These are phyloP conservation scores for Polyergus mexicanus DNA, from an alignment of 1,140 invertebrate species.

Conservation along the genomic window DNA sequence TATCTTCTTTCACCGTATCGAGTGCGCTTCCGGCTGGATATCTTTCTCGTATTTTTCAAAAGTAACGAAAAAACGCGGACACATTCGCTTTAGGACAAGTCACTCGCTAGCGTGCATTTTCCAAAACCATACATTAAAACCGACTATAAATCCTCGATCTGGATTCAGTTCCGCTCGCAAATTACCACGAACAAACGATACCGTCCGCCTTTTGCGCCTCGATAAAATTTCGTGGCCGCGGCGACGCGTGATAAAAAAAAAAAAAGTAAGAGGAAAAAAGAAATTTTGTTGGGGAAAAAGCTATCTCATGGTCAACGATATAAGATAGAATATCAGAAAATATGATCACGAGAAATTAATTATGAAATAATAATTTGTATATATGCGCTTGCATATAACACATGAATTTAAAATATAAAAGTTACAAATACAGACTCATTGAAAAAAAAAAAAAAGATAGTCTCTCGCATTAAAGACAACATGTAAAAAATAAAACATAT, in stretches of 20 bases:
- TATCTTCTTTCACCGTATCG: slow-evolving; percentile 24
- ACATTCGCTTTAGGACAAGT: slow-evolving; percentile 50
- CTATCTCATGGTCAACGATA: neutral
- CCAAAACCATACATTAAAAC: slow-evolving; percentile 60
- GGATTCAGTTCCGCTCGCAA: slow-evolving; percentile 57
- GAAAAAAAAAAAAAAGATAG: neutral
- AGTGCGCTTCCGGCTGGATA: neutral
- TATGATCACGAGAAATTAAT: neutral
- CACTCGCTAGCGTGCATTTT: slow-evolving; percentile 57
- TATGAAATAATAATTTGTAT: neutral
- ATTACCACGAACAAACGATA: slow-evolving; percentile 57
- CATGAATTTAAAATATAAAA: neutral
- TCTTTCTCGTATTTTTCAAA: slow-evolving; percentile 54
- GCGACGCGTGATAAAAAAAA: slow-evolving; percentile 41
- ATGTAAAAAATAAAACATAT: neutral
- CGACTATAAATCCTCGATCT: slow-evolving; percentile 52
- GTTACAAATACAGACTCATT: neutral
- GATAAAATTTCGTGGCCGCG: slow-evolving; percentile 52
- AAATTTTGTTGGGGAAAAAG: slow-evolving; percentile 27
- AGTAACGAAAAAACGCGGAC: slow-evolving; percentile 40
- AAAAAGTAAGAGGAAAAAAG: neutral
- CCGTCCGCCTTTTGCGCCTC: slow-evolving; percentile 29
- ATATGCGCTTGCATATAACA: neutral
- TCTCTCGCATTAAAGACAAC: neutral
- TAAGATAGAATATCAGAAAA: neutral